Evolutionary conservation across 1,140 invertebrate genomes (phyloP).

Genomic region (Philotrypesis tridentata): DNA sequence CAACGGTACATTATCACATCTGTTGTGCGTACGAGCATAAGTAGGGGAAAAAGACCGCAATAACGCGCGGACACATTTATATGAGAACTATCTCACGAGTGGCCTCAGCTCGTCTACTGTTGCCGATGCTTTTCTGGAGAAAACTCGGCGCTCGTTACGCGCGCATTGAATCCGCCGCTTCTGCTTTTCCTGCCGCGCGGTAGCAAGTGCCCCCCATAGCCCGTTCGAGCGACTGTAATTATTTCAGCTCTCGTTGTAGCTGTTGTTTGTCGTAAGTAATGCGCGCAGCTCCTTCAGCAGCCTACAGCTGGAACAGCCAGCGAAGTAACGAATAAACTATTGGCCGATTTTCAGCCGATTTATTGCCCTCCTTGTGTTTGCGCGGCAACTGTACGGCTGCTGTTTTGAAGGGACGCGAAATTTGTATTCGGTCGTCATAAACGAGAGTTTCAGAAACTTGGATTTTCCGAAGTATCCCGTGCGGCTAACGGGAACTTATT

Average conservation of each 20-base stretch:
- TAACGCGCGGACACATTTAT: slow-evolving; percentile 59
- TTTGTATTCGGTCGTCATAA: too few species aligned
- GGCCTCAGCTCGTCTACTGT: slow-evolving; percentile 47
- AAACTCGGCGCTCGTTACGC: slow-evolving; percentile 45
- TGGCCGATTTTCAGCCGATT: too few species aligned
- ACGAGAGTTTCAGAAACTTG: too few species aligned
- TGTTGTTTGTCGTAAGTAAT: neutral
- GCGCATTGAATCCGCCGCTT: slow-evolving; percentile 37
- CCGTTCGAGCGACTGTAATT: neutral
- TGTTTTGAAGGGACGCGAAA: too few species aligned
- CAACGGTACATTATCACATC: slow-evolving; percentile 18
- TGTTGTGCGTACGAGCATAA: slow-evolving; percentile 56
- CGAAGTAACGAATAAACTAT: too few species aligned
- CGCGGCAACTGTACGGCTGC: too few species aligned
- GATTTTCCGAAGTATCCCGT: too few species aligned
- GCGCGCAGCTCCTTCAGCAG: too few species aligned
- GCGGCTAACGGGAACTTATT: too few species aligned
- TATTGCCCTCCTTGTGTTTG: too few species aligned
- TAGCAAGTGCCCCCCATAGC: neutral
- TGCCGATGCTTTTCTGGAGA: slow-evolving; percentile 22
- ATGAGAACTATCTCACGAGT: slow-evolving; percentile 72
- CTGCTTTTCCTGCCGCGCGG: slow-evolving; percentile 19
- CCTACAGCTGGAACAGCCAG: too few species aligned
- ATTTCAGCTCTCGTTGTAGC: neutral
- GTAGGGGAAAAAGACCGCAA: slow-evolving; percentile 55